phyloP scores from a whole-genome alignment of 2,797 vertebrate species.

The Rhinogobio ventralis region DNA sequence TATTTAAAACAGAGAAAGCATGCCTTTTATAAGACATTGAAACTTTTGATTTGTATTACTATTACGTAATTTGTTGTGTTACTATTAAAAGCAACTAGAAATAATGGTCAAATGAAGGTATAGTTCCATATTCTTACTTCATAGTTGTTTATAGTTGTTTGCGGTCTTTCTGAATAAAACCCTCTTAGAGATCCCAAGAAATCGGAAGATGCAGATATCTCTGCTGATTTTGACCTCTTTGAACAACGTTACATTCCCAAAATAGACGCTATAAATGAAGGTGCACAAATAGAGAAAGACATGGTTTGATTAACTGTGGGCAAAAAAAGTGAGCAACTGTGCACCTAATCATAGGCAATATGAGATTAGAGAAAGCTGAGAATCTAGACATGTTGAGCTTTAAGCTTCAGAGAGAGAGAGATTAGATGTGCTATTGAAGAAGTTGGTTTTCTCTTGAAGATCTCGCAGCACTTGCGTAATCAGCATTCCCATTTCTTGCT shows the following conservation, averaged over 20 bases:
- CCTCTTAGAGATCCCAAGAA: neutral
- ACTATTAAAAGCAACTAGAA: constrained; percentile 35
- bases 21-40: constrained; percentile 60
- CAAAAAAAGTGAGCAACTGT: constrained; percentile 29
- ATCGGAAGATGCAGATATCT: neutral
- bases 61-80: constrained; percentile 44
- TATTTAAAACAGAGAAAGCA: constrained; percentile 57
- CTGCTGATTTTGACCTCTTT: constrained; percentile 6
- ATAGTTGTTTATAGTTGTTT: constrained; percentile 3
- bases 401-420: constrained; percentile 44
- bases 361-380: constrained; percentile 46
- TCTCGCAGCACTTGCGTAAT: constrained; percentile 43
- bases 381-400: constrained; percentile 30
- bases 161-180: constrained; percentile 4
- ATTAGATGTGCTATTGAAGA: constrained; percentile 53
- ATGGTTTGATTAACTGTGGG: constrained; percentile 29
- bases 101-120: constrained; percentile 23
- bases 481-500: constrained; percentile 51
- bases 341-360: constrained; percentile 26
- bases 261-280: neutral
- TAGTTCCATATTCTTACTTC: constrained; percentile 18
- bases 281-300: constrained; percentile 18
- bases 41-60: constrained; percentile 48
- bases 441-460: constrained; percentile 47
- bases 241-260: constrained; percentile 10